Evolutionary conservation across 1,140 invertebrate genomes (phyloP).

Genomic region (Colletes latitarsis): DNA sequence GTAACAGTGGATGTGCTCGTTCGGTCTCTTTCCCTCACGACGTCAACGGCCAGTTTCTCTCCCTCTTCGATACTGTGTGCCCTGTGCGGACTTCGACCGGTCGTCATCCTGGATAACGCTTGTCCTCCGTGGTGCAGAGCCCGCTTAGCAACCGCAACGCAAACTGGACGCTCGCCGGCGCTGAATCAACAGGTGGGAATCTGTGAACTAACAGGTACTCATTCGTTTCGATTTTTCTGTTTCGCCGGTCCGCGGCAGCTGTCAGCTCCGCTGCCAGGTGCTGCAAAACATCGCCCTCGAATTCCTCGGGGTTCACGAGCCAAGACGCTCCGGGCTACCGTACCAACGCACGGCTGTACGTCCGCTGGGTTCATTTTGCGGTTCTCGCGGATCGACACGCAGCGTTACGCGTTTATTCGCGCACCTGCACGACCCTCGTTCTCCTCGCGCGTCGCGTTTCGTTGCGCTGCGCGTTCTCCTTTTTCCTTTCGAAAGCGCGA

Average conservation of each 20-base stretch:
- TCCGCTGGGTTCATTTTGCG: too few relatives aligned
- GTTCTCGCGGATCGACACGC: not conserved
- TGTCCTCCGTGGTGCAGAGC: not conserved
- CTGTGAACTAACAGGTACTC: slow-evolving; percentile 67
- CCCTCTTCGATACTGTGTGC: not conserved
- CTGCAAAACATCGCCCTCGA: not conserved
- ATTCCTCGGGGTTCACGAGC: not conserved
- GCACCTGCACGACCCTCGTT: slow-evolving; percentile 28
- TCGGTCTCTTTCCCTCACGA: slow-evolving; percentile 9
- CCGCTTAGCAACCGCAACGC: slow-evolving; percentile 53
- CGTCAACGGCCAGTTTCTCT: not conserved
- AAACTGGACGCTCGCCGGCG: slow-evolving; percentile 17
- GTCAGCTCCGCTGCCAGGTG: slow-evolving; percentile 52
- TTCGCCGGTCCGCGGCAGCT: slow-evolving; percentile 33
- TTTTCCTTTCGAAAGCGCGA: slow-evolving; percentile 34
- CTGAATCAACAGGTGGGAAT: slow-evolving; percentile 75
- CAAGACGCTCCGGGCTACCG: not conserved
- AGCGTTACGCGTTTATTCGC: not conserved
- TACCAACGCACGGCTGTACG: not conserved
- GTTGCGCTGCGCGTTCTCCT: not conserved
- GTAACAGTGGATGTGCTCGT: slow-evolving; percentile 45
- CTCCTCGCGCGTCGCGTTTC: not conserved
- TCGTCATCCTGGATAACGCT: slow-evolving; percentile 46
- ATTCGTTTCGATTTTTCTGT: slow-evolving; percentile 40
- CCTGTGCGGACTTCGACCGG: slow-evolving; percentile 5